Evolutionary conservation across 2,888 invertebrate genomes (phyloP).

Genomic region (Agonopterix subpropinquella): DNA sequence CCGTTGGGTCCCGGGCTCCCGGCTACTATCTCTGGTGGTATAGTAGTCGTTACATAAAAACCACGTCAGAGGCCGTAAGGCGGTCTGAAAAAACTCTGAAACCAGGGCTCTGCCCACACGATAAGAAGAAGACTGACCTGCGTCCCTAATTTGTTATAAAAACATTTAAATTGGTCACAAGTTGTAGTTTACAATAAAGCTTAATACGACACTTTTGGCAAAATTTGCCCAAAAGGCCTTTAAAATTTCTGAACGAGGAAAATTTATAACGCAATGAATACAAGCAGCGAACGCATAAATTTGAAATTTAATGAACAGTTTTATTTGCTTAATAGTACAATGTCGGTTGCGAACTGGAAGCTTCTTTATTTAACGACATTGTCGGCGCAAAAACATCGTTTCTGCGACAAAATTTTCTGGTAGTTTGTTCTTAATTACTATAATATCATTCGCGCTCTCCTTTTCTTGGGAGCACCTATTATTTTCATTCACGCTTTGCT

Average conservation of each 20-base stretch:
- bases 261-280: slow-evolving; percentile 29
- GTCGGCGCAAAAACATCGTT: slow-evolving; percentile 43
- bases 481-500: slow-evolving; percentile 57
- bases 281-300: slow-evolving; percentile 31
- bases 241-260: slow-evolving; percentile 9
- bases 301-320: slow-evolving; percentile 34
- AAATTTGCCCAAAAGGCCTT: background rate
- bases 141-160: too few relatives aligned
- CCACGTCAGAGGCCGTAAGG: too few relatives aligned
- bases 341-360: slow-evolving; percentile 19
- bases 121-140: too few relatives aligned
- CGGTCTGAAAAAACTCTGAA: too few relatives aligned
- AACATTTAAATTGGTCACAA: too few relatives aligned
- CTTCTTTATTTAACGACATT: slow-evolving; percentile 37
- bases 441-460: slow-evolving; percentile 44
- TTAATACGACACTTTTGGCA: background rate
- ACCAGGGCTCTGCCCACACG: too few relatives aligned
- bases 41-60: too few relatives aligned
- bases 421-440: slow-evolving; percentile 55
- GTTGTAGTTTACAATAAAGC: background rate
- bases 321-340: slow-evolving; percentile 27
- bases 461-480: slow-evolving; percentile 36
- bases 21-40: too few relatives aligned
- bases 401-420: slow-evolving; percentile 48
- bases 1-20: too few relatives aligned